Evolutionary conservation across 1,140 invertebrate species (phyloP).

Genomic region (Penaeus chinensis): DNA sequence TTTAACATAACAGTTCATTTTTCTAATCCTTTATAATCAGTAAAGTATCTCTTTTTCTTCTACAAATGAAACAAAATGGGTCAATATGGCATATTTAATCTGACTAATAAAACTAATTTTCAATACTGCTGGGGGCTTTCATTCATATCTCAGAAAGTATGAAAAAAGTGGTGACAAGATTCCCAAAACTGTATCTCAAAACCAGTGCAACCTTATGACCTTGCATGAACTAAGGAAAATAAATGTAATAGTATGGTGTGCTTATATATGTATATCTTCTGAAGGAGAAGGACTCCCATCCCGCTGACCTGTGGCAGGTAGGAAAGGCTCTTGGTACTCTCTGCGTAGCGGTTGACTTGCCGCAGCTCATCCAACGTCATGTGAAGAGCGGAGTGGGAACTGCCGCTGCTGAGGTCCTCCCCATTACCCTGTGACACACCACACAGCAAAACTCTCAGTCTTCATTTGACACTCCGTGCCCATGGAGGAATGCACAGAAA

Average conservation of each 20-base stretch:
- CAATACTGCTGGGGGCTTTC: too few relatives aligned
- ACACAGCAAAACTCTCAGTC: constrained; percentile 42
- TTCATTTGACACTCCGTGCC: constrained; percentile 16
- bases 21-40: too few relatives aligned
- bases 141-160: too few relatives aligned
- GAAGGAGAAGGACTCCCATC: constrained; percentile 16
- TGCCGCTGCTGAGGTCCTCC: constrained; percentile 65
- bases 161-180: too few relatives aligned
- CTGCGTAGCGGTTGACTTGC: constrained; percentile 89
- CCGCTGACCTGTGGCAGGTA: constrained; percentile 85
- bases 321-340: constrained; percentile 90
- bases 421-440: constrained; percentile 48
- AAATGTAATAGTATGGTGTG: not conserved
- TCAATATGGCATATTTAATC: too few relatives aligned
- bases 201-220: not conserved
- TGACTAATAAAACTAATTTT: too few relatives aligned
- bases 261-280: not conserved
- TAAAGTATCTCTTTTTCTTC: too few relatives aligned
- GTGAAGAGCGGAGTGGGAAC: constrained; percentile 68
- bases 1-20: too few relatives aligned
- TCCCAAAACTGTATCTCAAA: too few relatives aligned
- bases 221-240: not conserved
- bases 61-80: too few relatives aligned
- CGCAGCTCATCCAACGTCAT: constrained; percentile 86
- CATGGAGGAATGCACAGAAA: too few relatives aligned